Base-by-base conservation (phyloP, 2,113 vertebrate genomes). In the Sturnus vulgaris region DNA sequence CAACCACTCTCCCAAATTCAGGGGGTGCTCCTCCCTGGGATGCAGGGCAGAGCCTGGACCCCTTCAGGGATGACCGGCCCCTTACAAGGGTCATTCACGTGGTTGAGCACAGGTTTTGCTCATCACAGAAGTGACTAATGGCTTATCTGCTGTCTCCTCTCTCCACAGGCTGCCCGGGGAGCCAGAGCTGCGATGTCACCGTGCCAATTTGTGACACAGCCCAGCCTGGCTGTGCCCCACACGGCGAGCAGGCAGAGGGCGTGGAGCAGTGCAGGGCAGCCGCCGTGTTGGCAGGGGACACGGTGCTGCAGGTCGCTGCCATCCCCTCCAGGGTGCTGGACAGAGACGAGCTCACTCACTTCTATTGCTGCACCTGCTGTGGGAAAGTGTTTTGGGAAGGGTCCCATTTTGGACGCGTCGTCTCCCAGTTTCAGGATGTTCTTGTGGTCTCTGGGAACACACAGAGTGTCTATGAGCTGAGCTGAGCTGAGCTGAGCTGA, bases 351-450 rank as follows among this genome's bases (percentile, higher is more conserved):
- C 91, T 97, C 72, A 42, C 37, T 0, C 97, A 98, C 92, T 98
- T 98, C 96, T 99, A 98, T 70, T 98, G 98, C 95, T 99, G 99
- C 96, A 97, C 96, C 10, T 82, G 68, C 80, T 99, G 99, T 3
- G 98, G 99, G 80, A 99, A 99, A 82, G 98, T 99, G 53, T 99
- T 99, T 97, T 99, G 99, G 98, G 98, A 99, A 78, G 99, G 98
- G 15, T 98, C 99, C 19, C 99, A 99, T 94, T 98, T 98, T 19
- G 96, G 97, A 53, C 98, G 94, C 0, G 44, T 98, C 0, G 55
- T 98, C 23, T 93, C 97, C 44, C 98, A 98, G 96, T 99, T 99
- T 87, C 93, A 91, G 39, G 98, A 98, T 11, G 86, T 98, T 68
- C 96, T 99, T 21, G 70, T 79, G 3, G 5, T 97, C 13, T 16